Evolutionary conservation across 2,888 invertebrate species (phyloP).

Genomic region (Diarsia dahlii): DNA sequence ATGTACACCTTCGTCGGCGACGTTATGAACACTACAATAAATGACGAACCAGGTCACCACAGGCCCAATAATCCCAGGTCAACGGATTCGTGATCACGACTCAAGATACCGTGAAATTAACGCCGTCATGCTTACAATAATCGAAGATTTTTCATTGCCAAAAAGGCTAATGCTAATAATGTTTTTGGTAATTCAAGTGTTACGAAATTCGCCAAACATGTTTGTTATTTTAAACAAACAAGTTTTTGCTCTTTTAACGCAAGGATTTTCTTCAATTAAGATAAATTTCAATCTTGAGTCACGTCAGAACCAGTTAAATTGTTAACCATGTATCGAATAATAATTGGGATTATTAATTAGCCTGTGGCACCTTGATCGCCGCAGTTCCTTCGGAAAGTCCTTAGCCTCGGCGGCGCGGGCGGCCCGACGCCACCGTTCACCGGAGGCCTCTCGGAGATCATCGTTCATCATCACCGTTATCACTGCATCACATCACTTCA

Average conservation of each 20-base stretch:
- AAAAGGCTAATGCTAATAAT: constrained; percentile 38
- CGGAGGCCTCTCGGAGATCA: constrained; percentile 87
- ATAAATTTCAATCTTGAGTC: constrained; percentile 55
- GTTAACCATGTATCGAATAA: constrained; percentile 61
- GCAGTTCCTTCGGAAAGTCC: constrained; percentile 90
- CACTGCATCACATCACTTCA: constrained; percentile 74
- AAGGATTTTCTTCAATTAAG: constrained; percentile 58
- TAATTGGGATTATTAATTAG: constrained; percentile 68
- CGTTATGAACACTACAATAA: constrained; percentile 89
- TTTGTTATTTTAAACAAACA: constrained; percentile 50
- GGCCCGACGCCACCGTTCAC: constrained; percentile 85
- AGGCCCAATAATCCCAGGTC: constrained; percentile 45
- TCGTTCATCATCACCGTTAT: constrained; percentile 85
- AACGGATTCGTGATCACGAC: constrained; percentile 50
- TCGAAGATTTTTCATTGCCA: constrained; percentile 53
- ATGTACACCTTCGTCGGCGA: constrained; percentile 91
- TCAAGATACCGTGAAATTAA: constrained; percentile 55
- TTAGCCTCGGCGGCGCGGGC: constrained; percentile 85
- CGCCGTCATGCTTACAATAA: constrained; percentile 44
- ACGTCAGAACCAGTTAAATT: constrained; percentile 64
- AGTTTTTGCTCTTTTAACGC: constrained; percentile 34
- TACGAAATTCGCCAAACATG: constrained; percentile 44
- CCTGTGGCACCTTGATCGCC: constrained; percentile 90
- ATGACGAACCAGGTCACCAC: constrained; percentile 74
- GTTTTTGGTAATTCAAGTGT: constrained; percentile 36